Conservation (phyloP, 1,140 invertebrate species). For the Pararge aegeria region DNA sequence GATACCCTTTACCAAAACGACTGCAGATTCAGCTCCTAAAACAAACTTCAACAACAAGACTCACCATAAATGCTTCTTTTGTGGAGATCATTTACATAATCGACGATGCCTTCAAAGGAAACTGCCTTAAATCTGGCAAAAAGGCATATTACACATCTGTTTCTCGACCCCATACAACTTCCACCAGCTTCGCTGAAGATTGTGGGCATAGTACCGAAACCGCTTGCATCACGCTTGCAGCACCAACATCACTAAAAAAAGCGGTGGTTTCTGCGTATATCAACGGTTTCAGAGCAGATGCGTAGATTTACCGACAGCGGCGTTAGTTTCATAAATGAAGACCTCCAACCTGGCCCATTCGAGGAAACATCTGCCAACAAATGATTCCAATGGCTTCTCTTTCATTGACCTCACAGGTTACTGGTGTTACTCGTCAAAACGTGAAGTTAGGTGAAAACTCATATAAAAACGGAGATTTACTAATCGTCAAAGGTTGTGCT, state of each 20-base stretch:
- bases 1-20: too few species aligned
- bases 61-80: slow-evolving; percentile 25
- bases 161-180: background rate
- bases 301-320: slow-evolving; percentile 31
- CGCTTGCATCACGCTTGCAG: too few species aligned
- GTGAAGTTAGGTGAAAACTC: too few species aligned
- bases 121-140: slow-evolving; percentile 23
- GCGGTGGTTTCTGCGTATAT: too few species aligned
- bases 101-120: slow-evolving; percentile 17
- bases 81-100: slow-evolving; percentile 21
- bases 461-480: slow-evolving; percentile 23
- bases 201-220: background rate
- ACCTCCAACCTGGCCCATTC: too few species aligned
- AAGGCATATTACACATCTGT: slow-evolving; percentile 32
- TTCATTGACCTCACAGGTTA: too few species aligned
- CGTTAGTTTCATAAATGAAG: slow-evolving; percentile 29
- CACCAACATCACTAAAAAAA: too few species aligned
- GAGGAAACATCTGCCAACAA: too few species aligned
- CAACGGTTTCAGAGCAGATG: slow-evolving; percentile 18
- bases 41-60: too few species aligned
- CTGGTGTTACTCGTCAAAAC: too few species aligned
- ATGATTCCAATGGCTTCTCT: too few species aligned
- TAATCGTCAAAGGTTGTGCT: slow-evolving; percentile 32
- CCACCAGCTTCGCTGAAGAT: background rate
- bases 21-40: too few species aligned